Base-by-base conservation (phyloP, 1,140 invertebrate genomes). In the Muscidifurax raptorellus region DNA sequence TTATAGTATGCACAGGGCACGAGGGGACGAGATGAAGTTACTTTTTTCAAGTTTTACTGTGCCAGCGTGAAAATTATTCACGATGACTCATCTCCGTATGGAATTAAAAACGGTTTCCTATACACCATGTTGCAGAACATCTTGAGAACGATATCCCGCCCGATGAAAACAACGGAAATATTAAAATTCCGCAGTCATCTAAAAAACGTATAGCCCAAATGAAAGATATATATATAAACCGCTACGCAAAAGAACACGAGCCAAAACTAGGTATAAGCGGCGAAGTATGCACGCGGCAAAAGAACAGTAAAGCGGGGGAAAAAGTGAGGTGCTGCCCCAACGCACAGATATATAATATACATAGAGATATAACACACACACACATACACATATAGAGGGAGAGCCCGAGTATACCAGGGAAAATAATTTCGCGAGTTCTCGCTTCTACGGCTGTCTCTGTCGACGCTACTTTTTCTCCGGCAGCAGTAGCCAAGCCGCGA, bases 361-460 rank as follows among this genome's bases (percentile, higher is more conserved):
- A 52, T 10, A 40, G 0, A 40, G 36, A 40, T 40, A 10, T 10
- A 25, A 44, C 10, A 22, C 44, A 71, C 2, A 47, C 13, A 15
- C 15, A 52, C 47, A 22, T 18, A 18, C 18, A 52, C 18, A 59
- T 18, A 59, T 2, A 59, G 6, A 52, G 12, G 5, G 6, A 59
- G 1, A 22, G 9, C 13, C 18, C 59, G 66, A 18, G 72, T n/a
- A n/a, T 78, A 78, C 74, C 13, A 15, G 40, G 83, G 77, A 84
- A 86, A 88, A 90, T 89, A 89, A 90, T 91, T 90, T 90, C 77
- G 76, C 89, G 83, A 82, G 81, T 76, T 32, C 15, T n/a, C 74
- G 30, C 22, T 77, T 25, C 66, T 25, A 12, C 27, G 32, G 52
- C 40, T 59, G 71, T 72, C 47, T 25, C 28, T 13, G 4, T 66